Conservation (phyloP, 2,888 invertebrate genomes). For the Eupithecia abbreviata region DNA sequence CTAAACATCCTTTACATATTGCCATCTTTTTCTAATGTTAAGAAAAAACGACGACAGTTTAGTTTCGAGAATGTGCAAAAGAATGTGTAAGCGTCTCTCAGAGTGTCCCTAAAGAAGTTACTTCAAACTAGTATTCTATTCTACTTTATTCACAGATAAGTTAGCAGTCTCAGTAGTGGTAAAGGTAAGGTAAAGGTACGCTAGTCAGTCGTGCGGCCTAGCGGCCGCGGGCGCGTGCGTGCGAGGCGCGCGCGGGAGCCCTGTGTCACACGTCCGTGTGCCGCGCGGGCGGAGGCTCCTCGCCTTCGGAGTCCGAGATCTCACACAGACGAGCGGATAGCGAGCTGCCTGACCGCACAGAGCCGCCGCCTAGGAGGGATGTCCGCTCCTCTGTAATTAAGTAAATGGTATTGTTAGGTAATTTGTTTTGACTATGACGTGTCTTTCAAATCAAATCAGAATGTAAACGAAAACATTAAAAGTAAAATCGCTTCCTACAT, state of each 20-base stretch:
- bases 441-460: too few species aligned
- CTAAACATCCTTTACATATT: background rate
- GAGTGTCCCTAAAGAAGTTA: background rate
- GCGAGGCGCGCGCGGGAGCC: constrained; percentile 57
- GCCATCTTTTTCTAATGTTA: background rate
- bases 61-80: background rate
- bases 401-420: background rate
- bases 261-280: constrained; percentile 74
- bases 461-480: too few species aligned
- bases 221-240: constrained; percentile 39
- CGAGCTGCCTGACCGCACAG: constrained; percentile 89
- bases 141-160: background rate
- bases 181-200: constrained; percentile 14
- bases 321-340: constrained; percentile 95
- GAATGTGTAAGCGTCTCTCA: background rate
- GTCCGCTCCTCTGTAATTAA: constrained; percentile 86
- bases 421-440: too few species aligned
- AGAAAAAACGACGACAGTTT: background rate
- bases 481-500: too few species aligned
- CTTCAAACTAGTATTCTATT: background rate
- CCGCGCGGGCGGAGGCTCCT: constrained; percentile 62
- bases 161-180: background rate
- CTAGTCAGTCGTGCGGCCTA: constrained; percentile 37
- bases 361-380: constrained; percentile 87
- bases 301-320: constrained; percentile 94